These are phyloP conservation scores for Gandaritis pyraliata DNA, from an alignment of 2,888 invertebrate species.

Conservation along the genomic window DNA sequence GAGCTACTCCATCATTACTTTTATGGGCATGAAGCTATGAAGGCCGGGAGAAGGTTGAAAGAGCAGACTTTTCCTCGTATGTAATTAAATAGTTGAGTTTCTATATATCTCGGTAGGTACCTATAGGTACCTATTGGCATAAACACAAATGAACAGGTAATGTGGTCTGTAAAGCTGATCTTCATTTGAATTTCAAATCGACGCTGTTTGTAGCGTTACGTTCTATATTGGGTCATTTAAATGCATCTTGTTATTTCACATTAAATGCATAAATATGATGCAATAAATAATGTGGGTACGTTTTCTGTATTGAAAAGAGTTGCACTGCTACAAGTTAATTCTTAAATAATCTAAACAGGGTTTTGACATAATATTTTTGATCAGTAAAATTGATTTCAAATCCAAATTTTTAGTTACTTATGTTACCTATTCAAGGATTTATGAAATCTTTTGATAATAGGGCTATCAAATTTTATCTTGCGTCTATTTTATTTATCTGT, in stretches of 20 bases:
- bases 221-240: conserved; percentile 16
- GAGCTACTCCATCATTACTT: conserved; percentile 41
- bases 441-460: not conserved
- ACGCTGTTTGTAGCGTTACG: conserved; percentile 17
- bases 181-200: conserved; percentile 34
- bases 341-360: not conserved
- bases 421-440: no score
- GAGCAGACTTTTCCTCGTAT: conserved; percentile 21
- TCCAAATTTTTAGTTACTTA: no score
- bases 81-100: conserved; percentile 1
- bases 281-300: not conserved
- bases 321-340: not conserved
- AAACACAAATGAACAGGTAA: conserved; percentile 6
- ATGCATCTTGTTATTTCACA: conserved; percentile 23
- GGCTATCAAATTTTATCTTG: not conserved
- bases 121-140: conserved; percentile 9
- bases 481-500: not conserved
- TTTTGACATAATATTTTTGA: no score
- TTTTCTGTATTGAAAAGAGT: not conserved
- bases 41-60: conserved; percentile 11
- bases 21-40: conserved; percentile 11
- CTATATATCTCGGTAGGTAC: not conserved
- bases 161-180: conserved; percentile 13
- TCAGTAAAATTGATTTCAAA: no score
- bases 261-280: conserved; percentile 9